A percentile compares a stretch with the other conserved stretches of the same genome.
Evolutionary conservation across 1,140 invertebrate species (phyloP).

Genomic region (Mercenaria mercenaria): DNA sequence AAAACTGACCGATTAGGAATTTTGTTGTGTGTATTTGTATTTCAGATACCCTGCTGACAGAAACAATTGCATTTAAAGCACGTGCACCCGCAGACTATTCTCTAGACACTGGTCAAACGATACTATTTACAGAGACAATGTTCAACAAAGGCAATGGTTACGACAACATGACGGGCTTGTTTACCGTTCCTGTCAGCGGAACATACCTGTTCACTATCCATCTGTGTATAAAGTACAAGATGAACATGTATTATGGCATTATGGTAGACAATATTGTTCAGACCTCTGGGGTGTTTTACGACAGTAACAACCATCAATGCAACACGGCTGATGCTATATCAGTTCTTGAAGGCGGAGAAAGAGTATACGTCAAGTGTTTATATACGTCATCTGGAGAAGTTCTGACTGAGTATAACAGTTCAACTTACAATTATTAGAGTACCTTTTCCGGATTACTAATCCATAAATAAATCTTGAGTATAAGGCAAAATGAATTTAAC

Average conservation of each 20-base stretch:
- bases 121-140: neutral
- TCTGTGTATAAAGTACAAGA: neutral
- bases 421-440: neutral
- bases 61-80: constrained; percentile 1
- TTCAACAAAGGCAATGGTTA: neutral
- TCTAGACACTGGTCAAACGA: neutral
- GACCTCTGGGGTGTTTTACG: neutral
- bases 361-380: constrained; percentile 11
- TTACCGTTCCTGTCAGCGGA: neutral
- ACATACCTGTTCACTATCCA: constrained; percentile 10
- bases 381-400: neutral
- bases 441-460: neutral
- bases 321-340: neutral
- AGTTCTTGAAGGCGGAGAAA: neutral
- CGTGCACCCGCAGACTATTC: neutral
- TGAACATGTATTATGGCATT: neutral
- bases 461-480: neutral
- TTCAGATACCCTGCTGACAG: neutral
- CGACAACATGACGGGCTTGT: constrained; percentile 7
- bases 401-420: neutral
- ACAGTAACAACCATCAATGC: neutral
- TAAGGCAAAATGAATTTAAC: too few species aligned
- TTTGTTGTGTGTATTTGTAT: too few species aligned
- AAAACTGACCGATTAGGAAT: too few species aligned
- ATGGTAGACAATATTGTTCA: neutral